phyloP scores from a whole-genome alignment of 1,140 invertebrate species.

The Drosophila littoralis region DNA sequence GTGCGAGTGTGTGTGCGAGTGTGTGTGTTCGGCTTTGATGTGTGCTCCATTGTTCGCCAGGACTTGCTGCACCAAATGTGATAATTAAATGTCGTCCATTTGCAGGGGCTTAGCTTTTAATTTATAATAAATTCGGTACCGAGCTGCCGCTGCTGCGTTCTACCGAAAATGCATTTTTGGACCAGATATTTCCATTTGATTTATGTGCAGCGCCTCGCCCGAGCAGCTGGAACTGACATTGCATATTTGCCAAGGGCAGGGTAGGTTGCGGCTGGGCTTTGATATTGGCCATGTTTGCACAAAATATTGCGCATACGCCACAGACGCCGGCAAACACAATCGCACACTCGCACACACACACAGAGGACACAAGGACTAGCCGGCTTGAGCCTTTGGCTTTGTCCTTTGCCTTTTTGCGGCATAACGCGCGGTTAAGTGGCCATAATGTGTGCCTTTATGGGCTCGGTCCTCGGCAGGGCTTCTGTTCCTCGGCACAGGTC shows the following conservation, averaged over 20 bases:
- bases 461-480: constrained; percentile 48
- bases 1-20: constrained; percentile 30
- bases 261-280: constrained; percentile 13
- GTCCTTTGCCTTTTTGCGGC: constrained; percentile 78
- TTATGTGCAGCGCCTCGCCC: constrained; percentile 66
- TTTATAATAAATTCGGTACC: constrained; percentile 70
- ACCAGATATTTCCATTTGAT: constrained; percentile 47
- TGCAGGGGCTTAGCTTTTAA: constrained; percentile 74
- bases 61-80: constrained; percentile 49
- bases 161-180: constrained; percentile 37
- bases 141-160: constrained; percentile 15
- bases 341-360: not conserved
- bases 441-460: constrained; percentile 82
- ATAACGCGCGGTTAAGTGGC: constrained; percentile 82
- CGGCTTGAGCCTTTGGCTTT: constrained; percentile 61
- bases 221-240: constrained; percentile 75
- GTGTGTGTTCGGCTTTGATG: constrained; percentile 34
- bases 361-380: constrained; percentile 15
- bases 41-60: constrained; percentile 30
- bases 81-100: constrained; percentile 75
- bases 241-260: constrained; percentile 51
- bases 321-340: constrained; percentile 18
- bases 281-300: constrained; percentile 71
- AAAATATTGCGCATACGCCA: constrained; percentile 82
- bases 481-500: constrained; percentile 32